A percentile compares a stretch with the other conserved stretches of the same genome.
Conservation (phyloP, 1,140 invertebrate species). For the Wiebesia pumilae region DNA sequence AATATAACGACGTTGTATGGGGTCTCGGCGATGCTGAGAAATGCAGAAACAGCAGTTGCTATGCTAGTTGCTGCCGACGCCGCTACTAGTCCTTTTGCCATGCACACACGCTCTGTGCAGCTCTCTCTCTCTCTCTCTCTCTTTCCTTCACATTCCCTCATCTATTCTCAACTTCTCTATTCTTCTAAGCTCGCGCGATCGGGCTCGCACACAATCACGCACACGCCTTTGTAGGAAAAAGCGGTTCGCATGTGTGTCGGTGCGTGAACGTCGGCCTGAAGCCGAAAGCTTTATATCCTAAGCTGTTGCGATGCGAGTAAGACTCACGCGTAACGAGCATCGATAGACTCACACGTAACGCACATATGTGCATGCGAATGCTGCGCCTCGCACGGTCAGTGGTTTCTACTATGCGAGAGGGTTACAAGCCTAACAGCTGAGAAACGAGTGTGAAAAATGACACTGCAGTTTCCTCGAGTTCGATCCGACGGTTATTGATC, state of each 20-base stretch:
- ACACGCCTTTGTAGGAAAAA: slow-evolving; percentile 19
- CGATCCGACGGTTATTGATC: background rate
- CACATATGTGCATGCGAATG: too few species aligned
- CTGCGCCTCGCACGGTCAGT: too few species aligned
- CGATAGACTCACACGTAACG: too few species aligned
- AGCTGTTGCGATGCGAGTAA: background rate
- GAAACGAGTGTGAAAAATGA: background rate
- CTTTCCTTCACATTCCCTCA: slow-evolving; percentile 48
- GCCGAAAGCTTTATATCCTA: background rate
- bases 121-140: slow-evolving; percentile 44
- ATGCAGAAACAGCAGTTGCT: slow-evolving; percentile 75
- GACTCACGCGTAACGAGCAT: background rate
- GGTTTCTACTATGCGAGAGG: background rate
- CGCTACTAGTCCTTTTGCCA: slow-evolving; percentile 6
- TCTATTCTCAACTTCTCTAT: background rate
- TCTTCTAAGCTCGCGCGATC: slow-evolving; percentile 4
- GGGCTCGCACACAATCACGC: background rate
- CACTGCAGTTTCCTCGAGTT: background rate
- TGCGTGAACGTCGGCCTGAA: background rate
- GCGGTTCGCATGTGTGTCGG: background rate
- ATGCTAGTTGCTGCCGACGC: slow-evolving; percentile 64
- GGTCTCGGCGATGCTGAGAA: slow-evolving; percentile 68
- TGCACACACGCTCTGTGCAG: slow-evolving; percentile 38
- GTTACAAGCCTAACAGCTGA: background rate
- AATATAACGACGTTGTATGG: slow-evolving; percentile 59